Evolutionary conservation across 2,888 invertebrate species (phyloP).

Genomic region (Eupithecia inturbata): DNA sequence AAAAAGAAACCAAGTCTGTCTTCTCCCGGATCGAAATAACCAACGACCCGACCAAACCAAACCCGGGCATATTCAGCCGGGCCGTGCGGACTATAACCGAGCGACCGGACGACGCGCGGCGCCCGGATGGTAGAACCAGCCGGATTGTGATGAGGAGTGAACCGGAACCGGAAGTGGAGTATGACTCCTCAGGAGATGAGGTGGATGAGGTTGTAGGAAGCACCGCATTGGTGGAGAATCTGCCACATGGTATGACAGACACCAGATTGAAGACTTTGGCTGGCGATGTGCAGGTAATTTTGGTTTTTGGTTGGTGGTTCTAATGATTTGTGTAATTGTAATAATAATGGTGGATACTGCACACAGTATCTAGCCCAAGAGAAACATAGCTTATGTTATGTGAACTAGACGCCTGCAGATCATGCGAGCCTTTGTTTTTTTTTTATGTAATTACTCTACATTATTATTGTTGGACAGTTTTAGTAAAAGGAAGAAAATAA

Average conservation of each 20-base stretch:
- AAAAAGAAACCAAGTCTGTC: conserved; percentile 61
- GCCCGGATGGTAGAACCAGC: conserved; percentile 54
- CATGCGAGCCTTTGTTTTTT: too few relatives aligned
- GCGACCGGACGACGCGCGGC: conserved; percentile 54
- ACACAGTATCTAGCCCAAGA: not conserved
- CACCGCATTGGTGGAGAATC: conserved; percentile 62
- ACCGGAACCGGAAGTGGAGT: conserved; percentile 65
- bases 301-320: conserved; percentile 17
- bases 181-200: conserved; percentile 61
- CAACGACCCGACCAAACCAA: conserved; percentile 61
- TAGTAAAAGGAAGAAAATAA: too few relatives aligned
- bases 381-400: too few relatives aligned
- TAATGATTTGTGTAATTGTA: conserved; percentile 10
- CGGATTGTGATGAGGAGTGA: conserved; percentile 39
- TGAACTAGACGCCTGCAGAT: too few relatives aligned
- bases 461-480: too few relatives aligned
- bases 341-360: not conserved
- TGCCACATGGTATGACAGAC: conserved; percentile 79
- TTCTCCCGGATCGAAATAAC: conserved; percentile 60
- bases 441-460: too few relatives aligned
- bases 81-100: conserved; percentile 60
- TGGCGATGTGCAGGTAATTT: conserved; percentile 79
- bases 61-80: conserved; percentile 72
- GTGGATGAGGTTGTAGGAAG: conserved; percentile 42
- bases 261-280: conserved; percentile 73